Base-by-base conservation (phyloP, 2,113 vertebrate species). In the Sisor rabdophorus region DNA sequence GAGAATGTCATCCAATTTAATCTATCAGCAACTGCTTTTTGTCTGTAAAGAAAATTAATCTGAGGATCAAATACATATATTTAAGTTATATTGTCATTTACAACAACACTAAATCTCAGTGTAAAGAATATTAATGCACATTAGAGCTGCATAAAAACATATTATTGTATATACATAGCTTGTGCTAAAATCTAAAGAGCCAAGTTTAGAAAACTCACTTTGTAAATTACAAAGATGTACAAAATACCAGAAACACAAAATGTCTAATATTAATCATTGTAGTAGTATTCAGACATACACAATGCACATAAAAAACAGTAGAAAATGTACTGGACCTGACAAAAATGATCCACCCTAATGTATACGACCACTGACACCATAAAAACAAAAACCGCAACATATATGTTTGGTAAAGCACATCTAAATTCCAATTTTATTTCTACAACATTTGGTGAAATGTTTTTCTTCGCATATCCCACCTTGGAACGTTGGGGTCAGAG, bases 141-240 rank as follows among this genome's bases (percentile, higher is more conserved):
- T 47, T 65, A 44, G 63, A 22, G 63, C 63, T 22, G 61, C 61
- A 64, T 64, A 20, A 64, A 32, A 64, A 20, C 36, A 40, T 20
- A 44, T 53, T 11, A 54, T 16, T 70, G 24, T 50, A 11, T n/a
- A n/a, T n/a, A n/a, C n/a, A n/a, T n/a, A n/a, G n/a, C n/a, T n/a
- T n/a, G n/a, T n/a, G n/a, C 17, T 36, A 13, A 11, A n/a, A 64
- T 20, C 19, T 44, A 20, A 12, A 13, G 11, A 22, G 11, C 11
- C 22, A 68, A 9, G 15, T 68, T 48, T 50, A 28, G 17, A 10
- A 16, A 26, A 47, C 12, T 48, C 22, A 19, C 16, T 68, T 36
- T 63, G 59, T 26, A 22, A 65, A 40, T 40, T 30, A n/a, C 19
- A 13, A 11, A 44, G 40, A 26, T 5, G 32, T 44, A 36, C 30